Conservation (phyloP, 1,140 invertebrate genomes). For the Drosophila mayri region DNA sequence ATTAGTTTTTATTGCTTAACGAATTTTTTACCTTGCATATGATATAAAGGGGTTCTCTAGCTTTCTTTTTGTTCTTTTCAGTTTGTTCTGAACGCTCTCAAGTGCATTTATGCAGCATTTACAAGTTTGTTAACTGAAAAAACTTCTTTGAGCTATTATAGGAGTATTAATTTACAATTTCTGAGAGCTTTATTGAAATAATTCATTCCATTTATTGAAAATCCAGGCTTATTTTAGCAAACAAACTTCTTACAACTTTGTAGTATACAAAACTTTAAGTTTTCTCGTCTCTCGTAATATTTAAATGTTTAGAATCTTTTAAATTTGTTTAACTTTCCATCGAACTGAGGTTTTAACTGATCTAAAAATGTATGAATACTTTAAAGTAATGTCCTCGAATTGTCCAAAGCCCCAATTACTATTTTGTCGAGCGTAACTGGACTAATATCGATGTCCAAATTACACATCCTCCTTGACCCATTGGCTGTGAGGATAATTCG, state of each 20-base stretch:
- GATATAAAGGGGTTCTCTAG: slow-evolving; percentile 10
- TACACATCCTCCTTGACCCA: slow-evolving; percentile 11
- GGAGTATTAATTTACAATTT: not conserved
- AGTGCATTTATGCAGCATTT: slow-evolving; percentile 2
- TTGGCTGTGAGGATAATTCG: slow-evolving; percentile 26
- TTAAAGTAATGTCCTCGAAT: not conserved
- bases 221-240: not conserved
- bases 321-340: too few relatives aligned
- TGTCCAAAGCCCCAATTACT: not conserved
- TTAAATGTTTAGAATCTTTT: not conserved
- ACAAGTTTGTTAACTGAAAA: not conserved
- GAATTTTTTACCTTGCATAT: slow-evolving; percentile 43
- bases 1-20: slow-evolving; percentile 60
- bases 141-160: not conserved
- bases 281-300: not conserved
- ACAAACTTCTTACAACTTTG: not conserved
- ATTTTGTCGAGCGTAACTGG: not conserved
- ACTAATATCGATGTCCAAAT: slow-evolving; percentile 5
- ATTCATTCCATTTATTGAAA: not conserved
- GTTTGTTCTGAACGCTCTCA: not conserved
- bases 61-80: not conserved
- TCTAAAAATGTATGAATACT: not conserved
- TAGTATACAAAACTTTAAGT: not conserved
- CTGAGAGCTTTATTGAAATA: not conserved
- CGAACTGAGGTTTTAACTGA: not conserved